Base-by-base conservation (phyloP, 1,140 invertebrate genomes). In the Solenopsis fugax region DNA sequence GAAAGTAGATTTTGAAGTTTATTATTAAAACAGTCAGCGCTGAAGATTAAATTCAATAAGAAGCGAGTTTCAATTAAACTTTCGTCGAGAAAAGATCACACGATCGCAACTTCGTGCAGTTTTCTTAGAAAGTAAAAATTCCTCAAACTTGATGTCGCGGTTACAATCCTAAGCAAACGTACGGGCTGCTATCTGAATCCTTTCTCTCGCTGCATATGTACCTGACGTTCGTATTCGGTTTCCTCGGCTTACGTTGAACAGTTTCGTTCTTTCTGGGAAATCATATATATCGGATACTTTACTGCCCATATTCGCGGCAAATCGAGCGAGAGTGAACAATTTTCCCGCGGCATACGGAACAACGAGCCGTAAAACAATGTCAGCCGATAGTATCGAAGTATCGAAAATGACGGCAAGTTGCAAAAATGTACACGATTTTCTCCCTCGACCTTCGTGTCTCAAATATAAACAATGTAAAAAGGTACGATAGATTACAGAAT, bases 321-420 rank as follows among this genome's bases (percentile, higher is more conserved):
- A 86, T 86, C 77, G 77, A 86, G 85, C 64, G 85, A 50, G 85
- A 86, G 76, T 69, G 85, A 86, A 62, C 80, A 84, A 84, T 84
- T 75, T 75, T 84, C 80, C 56, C 54, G 76, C 54, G 64, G 77
- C 75, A 69, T 56, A 54, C 50, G 65, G 54, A 50, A 80, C 85
- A 85, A 65, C 60, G 84, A 78, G 62, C 84, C 84, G 75, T 81
- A 78, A 85, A 85, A 85, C 84, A 85, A 85, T 77, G 75, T 81
- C 75, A 85, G 69, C 69, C 71, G 54, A 60, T 60, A 37, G 41
- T 41, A 41, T 41, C 41, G 54, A 73, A 56, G 41, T 45, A 60
- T 72, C 52, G 80, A 48, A 48, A 21, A 12, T 58, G 52, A 34
- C 4, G 80, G 18, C 56, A 13, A 50, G 24, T 60, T 62, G 24